Base-by-base conservation (phyloP, 2,888 invertebrate genomes). In the Polia nebulosa region DNA sequence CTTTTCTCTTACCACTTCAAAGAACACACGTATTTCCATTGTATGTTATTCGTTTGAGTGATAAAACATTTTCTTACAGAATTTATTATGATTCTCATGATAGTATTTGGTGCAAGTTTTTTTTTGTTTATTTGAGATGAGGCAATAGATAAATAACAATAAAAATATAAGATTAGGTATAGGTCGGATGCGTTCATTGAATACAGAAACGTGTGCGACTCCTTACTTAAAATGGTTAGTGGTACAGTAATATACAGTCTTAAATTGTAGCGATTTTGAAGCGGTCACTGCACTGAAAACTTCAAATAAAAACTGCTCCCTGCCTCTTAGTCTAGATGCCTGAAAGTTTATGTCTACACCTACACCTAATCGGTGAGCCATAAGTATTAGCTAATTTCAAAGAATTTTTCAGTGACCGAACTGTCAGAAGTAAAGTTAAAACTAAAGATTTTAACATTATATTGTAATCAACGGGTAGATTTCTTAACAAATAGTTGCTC, bases 221-320 rank as follows among this genome's bases (percentile, higher is more conserved):
- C 47, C 9, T 8, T 22, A 34, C n/a, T 44, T 22, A 22, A 36
- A 49, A 47, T 53, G 22, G 44, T 20, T 25, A 25, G 51, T 62
- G 55, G 56, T 60, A 49, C 44, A 34, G 27, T 52, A n/a, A n/a
- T 29, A 13, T 39, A 52, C 34, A 22, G 15, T 55, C 2, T 52
- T 58, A 57, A 76, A 75, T 75, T 79, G 52, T 80, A 78, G 87
- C 85, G 87, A 86, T 89, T 88, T 88, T 81, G 85, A 86, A 84
- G 87, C 83, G 73, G 78, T 74, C 78, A 59, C 58, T 71, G 84
- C 87, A 89, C 85, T 85, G 84, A 84, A 86, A 85, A 85, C 79
- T 84, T 85, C 81, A 82, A 82, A 76, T 75, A 66, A 78, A 75
- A 73, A 73, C 41, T 77, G 70, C 59, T 72, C 72, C 71, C 72